Conservation (phyloP, 2,797 vertebrate species). For the Girardinus metallicus region DNA sequence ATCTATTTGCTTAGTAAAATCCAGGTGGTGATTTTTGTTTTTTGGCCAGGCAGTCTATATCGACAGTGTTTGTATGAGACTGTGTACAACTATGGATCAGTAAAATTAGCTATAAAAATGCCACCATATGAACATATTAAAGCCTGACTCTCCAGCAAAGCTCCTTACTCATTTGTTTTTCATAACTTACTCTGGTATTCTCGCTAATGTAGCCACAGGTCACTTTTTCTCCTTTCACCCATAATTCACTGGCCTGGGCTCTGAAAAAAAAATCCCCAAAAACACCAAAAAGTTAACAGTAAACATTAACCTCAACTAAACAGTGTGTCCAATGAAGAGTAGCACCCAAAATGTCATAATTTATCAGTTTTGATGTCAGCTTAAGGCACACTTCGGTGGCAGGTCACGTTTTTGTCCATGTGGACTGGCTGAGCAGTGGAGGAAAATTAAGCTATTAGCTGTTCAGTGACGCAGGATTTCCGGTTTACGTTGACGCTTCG, state of each 20-base stretch:
- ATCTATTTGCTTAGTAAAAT: not conserved
- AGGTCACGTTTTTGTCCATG: not conserved
- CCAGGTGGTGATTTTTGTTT: not conserved
- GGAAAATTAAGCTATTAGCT: not conserved
- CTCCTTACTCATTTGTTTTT: not conserved
- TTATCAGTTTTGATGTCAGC: not conserved
- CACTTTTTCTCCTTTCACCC: slow-evolving; percentile 98
- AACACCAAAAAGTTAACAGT: not conserved
- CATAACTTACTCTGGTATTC: slow-evolving; percentile 89
- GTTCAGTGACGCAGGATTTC: not conserved
- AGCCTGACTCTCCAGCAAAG: not conserved
- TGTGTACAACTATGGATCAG: not conserved
- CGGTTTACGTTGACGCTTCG: not conserved
- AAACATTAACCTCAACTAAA: not conserved
- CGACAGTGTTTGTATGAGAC: not conserved
- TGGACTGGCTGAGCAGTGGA: not conserved
- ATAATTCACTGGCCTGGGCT: slow-evolving; percentile 95
- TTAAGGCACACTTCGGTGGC: not conserved
- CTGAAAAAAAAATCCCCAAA: slow-evolving; percentile 67
- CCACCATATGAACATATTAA: not conserved
- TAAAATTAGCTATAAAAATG: not conserved
- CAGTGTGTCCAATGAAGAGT: not conserved
- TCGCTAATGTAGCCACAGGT: slow-evolving; percentile 98
- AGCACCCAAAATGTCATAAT: not conserved
- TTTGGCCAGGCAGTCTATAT: not conserved